Percentiles rank a stretch among this genome's conserved stretches.
phyloP scores from a whole-genome alignment of 2,113 vertebrate species.

The Pangasianodon hypophthalmus region DNA sequence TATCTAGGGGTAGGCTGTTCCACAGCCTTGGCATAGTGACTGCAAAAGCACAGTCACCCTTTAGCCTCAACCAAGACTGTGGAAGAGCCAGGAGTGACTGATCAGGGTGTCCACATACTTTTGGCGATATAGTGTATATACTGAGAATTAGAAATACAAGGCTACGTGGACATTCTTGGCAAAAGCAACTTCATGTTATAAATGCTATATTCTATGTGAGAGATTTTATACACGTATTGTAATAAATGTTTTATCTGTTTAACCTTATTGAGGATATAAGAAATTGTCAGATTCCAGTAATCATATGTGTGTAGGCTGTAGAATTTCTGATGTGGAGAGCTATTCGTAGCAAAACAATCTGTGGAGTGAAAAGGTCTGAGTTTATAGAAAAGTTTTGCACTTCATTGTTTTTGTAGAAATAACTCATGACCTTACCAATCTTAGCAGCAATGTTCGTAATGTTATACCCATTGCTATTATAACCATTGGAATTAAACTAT shows the following conservation, averaged over 20 bases:
- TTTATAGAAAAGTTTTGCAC: background rate
- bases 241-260: background rate
- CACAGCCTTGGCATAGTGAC: background rate
- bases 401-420: background rate
- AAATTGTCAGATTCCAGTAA: background rate
- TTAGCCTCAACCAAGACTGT: background rate
- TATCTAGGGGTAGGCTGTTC: background rate
- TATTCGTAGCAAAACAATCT: background rate
- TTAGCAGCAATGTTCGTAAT: background rate
- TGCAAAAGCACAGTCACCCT: background rate
- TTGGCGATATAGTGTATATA: background rate
- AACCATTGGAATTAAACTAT: background rate
- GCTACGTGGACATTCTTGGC: background rate
- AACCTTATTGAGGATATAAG: background rate
- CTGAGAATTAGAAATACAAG: background rate
- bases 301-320: background rate
- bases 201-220: background rate
- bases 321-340: background rate
- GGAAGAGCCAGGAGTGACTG: background rate
- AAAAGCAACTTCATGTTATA: background rate
- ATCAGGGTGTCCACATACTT: background rate
- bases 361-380: background rate
- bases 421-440: background rate
- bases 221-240: background rate
- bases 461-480: background rate